phyloP scores from a whole-genome alignment of 2,113 vertebrate species.

The Ivindomyrus marchei region DNA sequence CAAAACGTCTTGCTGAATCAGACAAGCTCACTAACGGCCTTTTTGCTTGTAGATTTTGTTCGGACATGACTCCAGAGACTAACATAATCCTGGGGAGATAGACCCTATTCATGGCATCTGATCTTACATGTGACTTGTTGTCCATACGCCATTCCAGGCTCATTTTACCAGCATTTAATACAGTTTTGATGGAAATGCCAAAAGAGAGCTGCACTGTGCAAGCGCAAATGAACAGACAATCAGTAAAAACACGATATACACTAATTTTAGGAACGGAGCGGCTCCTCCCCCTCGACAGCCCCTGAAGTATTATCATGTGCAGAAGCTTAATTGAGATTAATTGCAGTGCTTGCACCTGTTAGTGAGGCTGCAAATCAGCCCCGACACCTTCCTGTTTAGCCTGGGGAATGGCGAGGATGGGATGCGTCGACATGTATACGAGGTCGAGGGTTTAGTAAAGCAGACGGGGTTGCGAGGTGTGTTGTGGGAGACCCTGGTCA shows the following conservation, averaged over 20 bases:
- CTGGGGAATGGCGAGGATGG: conserved; percentile 22
- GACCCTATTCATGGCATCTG: not conserved
- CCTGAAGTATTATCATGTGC: conserved; percentile 2
- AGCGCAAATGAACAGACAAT: not conserved
- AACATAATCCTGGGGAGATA: not conserved
- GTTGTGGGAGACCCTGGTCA: not conserved
- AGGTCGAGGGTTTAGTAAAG: conserved; percentile 13
- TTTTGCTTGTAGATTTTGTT: not conserved
- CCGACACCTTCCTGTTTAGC: conserved; percentile 47
- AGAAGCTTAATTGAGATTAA: conserved; percentile 52
- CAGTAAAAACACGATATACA: not conserved
- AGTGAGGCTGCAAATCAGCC: conserved; percentile 50
- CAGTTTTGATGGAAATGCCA: not conserved
- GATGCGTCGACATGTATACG: conserved; percentile 33
- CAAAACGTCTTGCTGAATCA: not conserved
- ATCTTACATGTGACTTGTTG: not conserved
- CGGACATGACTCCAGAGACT: not conserved
- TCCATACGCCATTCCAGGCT: not conserved
- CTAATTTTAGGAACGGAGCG: not conserved
- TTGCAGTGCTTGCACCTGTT: conserved; percentile 45
- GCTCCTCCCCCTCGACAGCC: not conserved
- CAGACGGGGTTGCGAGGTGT: not conserved
- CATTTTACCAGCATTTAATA: not conserved
- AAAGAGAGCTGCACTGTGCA: not conserved
- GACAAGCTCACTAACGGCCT: not conserved